phyloP scores from a whole-genome alignment of 2,797 vertebrate genomes.

The Gambusia yucatana region DNA sequence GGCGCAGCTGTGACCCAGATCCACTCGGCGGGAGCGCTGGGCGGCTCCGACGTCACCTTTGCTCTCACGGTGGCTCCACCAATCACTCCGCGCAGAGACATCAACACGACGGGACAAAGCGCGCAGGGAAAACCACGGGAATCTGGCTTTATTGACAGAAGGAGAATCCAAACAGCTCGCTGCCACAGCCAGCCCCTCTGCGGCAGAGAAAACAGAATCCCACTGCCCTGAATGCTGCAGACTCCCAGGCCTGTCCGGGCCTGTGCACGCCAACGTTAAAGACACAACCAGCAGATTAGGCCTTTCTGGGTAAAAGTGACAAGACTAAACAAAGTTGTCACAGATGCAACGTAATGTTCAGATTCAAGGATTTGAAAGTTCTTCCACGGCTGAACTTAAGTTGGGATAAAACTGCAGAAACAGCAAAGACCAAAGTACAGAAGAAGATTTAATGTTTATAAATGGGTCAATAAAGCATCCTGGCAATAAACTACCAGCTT shows the following conservation, averaged over 20 bases:
- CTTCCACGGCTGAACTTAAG: neutral
- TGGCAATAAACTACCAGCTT: neutral
- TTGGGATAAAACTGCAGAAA: conserved; percentile 1
- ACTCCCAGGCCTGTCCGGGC: conserved; percentile 64
- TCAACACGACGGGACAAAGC: conserved; percentile 33
- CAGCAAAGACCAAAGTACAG: neutral
- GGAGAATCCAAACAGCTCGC: conserved; percentile 39
- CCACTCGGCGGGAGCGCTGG: conserved; percentile 44
- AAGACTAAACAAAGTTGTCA: conserved; percentile 56
- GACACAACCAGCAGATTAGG: conserved; percentile 53
- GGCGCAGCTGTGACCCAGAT: conserved; percentile 61
- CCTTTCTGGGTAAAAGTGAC: conserved; percentile 34
- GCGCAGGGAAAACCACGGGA: conserved; percentile 32
- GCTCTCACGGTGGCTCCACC: conserved; percentile 56
- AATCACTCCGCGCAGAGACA: conserved; percentile 31
- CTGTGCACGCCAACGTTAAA: conserved; percentile 58
- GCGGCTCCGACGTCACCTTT: conserved; percentile 53
- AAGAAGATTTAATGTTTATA: neutral
- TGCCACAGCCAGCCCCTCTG: conserved; percentile 14
- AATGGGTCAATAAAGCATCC: neutral
- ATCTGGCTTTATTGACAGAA: conserved; percentile 50
- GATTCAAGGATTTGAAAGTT: conserved; percentile 1
- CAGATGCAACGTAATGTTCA: conserved; percentile 41
- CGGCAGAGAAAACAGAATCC: conserved; percentile 45
- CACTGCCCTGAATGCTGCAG: conserved; percentile 61